phyloP scores from a whole-genome alignment of 2,113 vertebrate species.

The Xenopus laevis region DNA sequence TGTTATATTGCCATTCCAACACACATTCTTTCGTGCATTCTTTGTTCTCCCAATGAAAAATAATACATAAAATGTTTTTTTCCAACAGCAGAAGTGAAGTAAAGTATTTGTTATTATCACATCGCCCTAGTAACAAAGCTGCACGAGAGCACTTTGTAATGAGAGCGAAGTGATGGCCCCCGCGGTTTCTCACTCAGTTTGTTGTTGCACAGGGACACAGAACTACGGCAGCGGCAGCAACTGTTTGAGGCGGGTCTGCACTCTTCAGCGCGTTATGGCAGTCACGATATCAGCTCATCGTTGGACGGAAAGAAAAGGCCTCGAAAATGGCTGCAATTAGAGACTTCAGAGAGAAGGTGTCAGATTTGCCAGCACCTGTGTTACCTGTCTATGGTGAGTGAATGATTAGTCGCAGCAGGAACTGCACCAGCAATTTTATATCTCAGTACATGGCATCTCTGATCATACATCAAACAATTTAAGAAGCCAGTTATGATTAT shows the following conservation, averaged over 20 bases:
- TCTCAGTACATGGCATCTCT: too few species aligned
- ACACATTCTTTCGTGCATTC: too few species aligned
- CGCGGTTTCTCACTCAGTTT: slow-evolving; percentile 13
- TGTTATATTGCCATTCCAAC: too few species aligned
- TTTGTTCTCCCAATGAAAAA: too few species aligned
- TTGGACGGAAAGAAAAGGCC: slow-evolving; percentile 88
- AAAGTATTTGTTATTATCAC: background rate
- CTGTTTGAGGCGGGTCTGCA: slow-evolving; percentile 89
- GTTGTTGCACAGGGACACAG: slow-evolving; percentile 79
- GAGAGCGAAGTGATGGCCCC: background rate
- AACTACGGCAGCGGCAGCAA: slow-evolving; percentile 90
- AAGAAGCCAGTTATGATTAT: too few species aligned
- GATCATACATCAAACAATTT: too few species aligned
- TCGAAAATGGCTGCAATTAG: slow-evolving; percentile 91
- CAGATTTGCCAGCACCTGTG: slow-evolving; percentile 96
- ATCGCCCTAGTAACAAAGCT: slow-evolving; percentile 23
- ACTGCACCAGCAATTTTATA: too few species aligned
- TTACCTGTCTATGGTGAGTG: slow-evolving; percentile 94
- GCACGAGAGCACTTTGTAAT: slow-evolving; percentile 12
- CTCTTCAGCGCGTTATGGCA: slow-evolving; percentile 90
- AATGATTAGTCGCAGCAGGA: too few species aligned
- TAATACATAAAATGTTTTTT: too few species aligned
- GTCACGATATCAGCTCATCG: slow-evolving; percentile 73
- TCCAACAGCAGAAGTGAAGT: too few species aligned
- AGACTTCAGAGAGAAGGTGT: slow-evolving; percentile 92